phyloP scores from a whole-genome alignment of 2,888 invertebrate genomes.

The Copidosoma aretas region DNA sequence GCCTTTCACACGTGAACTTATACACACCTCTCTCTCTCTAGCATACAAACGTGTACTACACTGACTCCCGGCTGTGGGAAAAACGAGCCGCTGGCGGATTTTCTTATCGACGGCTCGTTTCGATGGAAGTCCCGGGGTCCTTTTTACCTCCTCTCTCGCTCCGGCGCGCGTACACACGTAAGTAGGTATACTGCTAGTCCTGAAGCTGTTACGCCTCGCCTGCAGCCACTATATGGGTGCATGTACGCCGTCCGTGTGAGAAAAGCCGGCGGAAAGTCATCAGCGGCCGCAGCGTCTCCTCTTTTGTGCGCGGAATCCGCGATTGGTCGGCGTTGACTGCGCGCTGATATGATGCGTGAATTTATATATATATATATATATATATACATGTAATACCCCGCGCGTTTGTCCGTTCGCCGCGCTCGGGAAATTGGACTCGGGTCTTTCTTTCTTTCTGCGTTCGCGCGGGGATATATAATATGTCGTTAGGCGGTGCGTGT shows the following conservation, averaged over 20 bases:
- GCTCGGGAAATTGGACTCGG: background rate
- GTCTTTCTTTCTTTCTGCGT: background rate
- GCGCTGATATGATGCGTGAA: background rate
- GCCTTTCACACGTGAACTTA: slow-evolving; percentile 22
- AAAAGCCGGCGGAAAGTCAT: background rate
- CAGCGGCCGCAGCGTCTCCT: background rate
- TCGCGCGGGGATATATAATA: background rate
- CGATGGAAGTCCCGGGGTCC: no score
- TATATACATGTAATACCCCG: no score
- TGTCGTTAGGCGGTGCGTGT: background rate
- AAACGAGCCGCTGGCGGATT: background rate
- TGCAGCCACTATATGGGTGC: no score
- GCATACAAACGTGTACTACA: background rate
- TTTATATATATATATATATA: background rate
- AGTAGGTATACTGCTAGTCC: background rate
- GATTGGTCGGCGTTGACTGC: background rate
- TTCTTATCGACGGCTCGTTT: background rate
- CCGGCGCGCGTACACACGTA: background rate
- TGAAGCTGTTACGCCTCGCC: no score
- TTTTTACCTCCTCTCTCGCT: background rate
- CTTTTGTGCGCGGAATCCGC: background rate
- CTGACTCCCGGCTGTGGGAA: background rate
- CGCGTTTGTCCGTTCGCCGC: background rate
- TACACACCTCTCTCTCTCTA: background rate
- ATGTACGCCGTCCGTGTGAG: no score